A percentile compares a stretch with the other conserved stretches of the same genome.
Evolutionary conservation across 2,888 invertebrate species (phyloP).

Genomic region (Coenonympha arcania): DNA sequence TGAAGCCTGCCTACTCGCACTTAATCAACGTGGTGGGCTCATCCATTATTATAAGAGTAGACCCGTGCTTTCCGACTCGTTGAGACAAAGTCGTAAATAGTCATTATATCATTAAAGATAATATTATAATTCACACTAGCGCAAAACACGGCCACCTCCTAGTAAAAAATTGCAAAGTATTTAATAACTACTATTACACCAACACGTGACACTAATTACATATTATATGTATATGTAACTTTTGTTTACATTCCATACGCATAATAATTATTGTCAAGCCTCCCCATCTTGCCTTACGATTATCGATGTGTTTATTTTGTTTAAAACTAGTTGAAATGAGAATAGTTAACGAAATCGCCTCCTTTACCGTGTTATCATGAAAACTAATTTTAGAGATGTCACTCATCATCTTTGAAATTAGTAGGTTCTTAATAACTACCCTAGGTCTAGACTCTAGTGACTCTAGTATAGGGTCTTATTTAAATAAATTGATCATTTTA

Average conservation of each 20-base stretch:
- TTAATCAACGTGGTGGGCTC: too few species aligned
- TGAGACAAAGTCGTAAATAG: too few species aligned
- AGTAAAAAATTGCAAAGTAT: neutral
- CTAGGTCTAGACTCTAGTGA: neutral
- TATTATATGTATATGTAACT: neutral
- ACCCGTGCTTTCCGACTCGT: too few species aligned
- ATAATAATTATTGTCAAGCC: neutral
- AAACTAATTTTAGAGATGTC: neutral
- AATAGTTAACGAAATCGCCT: neutral
- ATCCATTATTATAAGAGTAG: too few species aligned
- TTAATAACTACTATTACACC: neutral
- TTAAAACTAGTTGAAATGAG: neutral
- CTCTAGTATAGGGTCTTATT: too few species aligned
- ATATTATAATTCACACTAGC: neutral
- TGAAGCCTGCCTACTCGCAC: too few species aligned
- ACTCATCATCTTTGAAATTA: neutral
- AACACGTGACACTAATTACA: constrained; percentile 4
- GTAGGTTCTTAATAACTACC: neutral
- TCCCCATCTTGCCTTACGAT: neutral
- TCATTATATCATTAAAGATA: too few species aligned
- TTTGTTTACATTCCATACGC: neutral
- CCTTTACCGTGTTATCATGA: neutral
- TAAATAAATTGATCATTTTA: too few species aligned
- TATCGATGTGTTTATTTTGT: neutral
- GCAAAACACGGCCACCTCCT: neutral